Conservation (phyloP, 2,888 invertebrate genomes). For the Trissonchulus latispiculum region DNA sequence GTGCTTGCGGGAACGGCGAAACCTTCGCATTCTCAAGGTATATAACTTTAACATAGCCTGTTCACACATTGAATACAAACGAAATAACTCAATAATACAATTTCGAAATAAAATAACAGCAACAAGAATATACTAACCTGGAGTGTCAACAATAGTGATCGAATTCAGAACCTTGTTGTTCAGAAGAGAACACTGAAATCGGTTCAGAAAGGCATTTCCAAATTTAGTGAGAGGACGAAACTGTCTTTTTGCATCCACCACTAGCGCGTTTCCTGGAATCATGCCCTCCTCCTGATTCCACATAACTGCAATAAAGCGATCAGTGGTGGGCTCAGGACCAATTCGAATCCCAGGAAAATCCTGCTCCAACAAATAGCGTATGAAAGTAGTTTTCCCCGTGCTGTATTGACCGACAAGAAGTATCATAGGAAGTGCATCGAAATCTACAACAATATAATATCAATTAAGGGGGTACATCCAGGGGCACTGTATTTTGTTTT, state of each 20-base stretch:
- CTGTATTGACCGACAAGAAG: slow-evolving; percentile 93
- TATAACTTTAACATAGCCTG: too few relatives aligned
- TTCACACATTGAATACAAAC: too few relatives aligned
- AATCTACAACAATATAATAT: slow-evolving; percentile 57
- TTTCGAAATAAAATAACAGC: too few relatives aligned
- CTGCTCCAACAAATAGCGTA: slow-evolving; percentile 69
- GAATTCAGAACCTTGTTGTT: slow-evolving; percentile 81
- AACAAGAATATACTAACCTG: slow-evolving; percentile 60
- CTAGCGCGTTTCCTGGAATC: slow-evolving; percentile 92
- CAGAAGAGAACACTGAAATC: slow-evolving; percentile 87
- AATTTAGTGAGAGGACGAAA: slow-evolving; percentile 70
- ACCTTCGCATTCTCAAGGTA: too few relatives aligned
- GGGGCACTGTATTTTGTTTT: too few relatives aligned
- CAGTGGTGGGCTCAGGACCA: slow-evolving; percentile 96
- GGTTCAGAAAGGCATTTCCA: slow-evolving; percentile 92
- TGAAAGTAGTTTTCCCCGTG: slow-evolving; percentile 93
- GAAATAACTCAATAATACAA: too few relatives aligned
- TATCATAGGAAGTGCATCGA: slow-evolving; percentile 97
- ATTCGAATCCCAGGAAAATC: slow-evolving; percentile 97
- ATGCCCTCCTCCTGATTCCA: slow-evolving; percentile 46
- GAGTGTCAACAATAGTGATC: slow-evolving; percentile 93
- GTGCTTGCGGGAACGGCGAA: too few relatives aligned
- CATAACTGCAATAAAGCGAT: slow-evolving; percentile 92
- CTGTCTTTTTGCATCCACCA: slow-evolving; percentile 92
- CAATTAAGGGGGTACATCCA: too few relatives aligned